Base-by-base conservation (phyloP, 2,888 invertebrate genomes). In the Sarcophaga caerulescens region DNA sequence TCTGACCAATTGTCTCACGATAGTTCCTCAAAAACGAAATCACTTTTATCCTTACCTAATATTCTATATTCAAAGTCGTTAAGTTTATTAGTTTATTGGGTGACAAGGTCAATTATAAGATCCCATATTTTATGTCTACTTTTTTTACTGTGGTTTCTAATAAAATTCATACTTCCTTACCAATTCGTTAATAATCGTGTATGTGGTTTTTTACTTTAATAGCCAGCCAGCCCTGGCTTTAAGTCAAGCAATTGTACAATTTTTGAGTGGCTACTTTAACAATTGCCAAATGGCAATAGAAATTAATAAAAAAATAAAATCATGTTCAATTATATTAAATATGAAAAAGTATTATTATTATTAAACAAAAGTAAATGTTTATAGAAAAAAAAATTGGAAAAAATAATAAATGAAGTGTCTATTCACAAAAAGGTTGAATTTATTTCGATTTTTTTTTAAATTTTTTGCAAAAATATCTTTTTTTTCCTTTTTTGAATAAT, bases 41-140 rank as follows among this genome's bases (percentile, higher is more conserved):
- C 10, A 60, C 21, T 21, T 60, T 60, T 19, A 6, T 21, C 60
- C 21, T n/a, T 11, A 60, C 21, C 60, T 21, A 3, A n/a, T 60
- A 60, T 60, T 19, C 10, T n/a, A 21, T 19, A 12, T 52, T 17
- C 52, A 14, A 52, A 52, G 52, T 17, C 19, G 60, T 77, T 21
- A 6, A 68, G 68, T 77, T 78, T 70, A 75, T 69, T 81, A 57
- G 81, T 84, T 84, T 70, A 65, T 86, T 86, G 73, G 70, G 84
- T 84, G 70, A 84, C 84, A 84, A 86, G 86, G 86, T 78, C 68
- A 86, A 59, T 52, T 52, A 52, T 52, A 52, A 52, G 12, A 52
- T 52, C 52, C 52, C 52, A 52, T 52, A 52, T 52, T 52, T 52
- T 52, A 52, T 52, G 14, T 52, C 12, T 52, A 14, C 17, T 52